Evolutionary conservation across 2,888 invertebrate genomes (phyloP).

Genomic region (Chaetogeoica ovagalla): DNA sequence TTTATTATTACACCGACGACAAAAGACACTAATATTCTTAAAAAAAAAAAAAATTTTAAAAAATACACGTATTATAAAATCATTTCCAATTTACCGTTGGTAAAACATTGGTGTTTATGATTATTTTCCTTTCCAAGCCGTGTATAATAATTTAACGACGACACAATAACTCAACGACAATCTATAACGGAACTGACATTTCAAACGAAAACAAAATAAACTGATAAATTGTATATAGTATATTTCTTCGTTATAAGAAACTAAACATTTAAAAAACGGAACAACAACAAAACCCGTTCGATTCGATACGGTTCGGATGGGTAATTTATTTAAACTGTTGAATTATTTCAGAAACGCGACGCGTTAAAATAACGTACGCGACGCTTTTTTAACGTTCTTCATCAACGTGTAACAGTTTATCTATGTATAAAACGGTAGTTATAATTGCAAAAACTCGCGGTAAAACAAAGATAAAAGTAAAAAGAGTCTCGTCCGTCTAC

Average conservation of each 20-base stretch:
- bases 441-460: background rate
- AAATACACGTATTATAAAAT: background rate
- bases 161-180: too few species aligned
- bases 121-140: too few species aligned
- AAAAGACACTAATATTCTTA: background rate
- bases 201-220: background rate
- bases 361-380: too few species aligned
- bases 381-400: background rate
- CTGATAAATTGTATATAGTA: background rate
- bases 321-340: too few species aligned
- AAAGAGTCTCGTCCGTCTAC: background rate
- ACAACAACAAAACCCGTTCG: too few species aligned
- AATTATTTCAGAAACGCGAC: too few species aligned
- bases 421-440: too few species aligned
- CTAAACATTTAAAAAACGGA: too few species aligned
- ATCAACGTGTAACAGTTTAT: slow-evolving; percentile 15
- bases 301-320: too few species aligned
- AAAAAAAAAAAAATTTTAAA: background rate
- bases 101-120: too few species aligned
- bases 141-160: too few species aligned
- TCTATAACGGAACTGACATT: background rate
- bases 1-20: background rate
- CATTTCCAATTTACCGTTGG: background rate
- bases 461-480: background rate
- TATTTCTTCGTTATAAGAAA: background rate